phyloP scores from a whole-genome alignment of 1,140 invertebrate genomes.

The Camponotus pennsylvanicus region DNA sequence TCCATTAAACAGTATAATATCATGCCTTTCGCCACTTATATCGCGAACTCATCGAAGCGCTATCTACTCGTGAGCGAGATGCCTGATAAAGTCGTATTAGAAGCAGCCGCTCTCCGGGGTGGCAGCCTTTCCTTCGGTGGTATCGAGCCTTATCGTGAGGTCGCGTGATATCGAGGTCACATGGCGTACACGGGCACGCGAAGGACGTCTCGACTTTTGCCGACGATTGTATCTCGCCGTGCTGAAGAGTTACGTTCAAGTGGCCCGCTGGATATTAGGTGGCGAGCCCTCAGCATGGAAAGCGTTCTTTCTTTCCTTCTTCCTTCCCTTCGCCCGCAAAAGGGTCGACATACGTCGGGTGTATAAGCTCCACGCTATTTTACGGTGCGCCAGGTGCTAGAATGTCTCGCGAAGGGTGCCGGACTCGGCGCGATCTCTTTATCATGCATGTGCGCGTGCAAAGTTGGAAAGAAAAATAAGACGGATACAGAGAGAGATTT shows the following conservation, averaged over 20 bases:
- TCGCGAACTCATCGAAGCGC: constrained; percentile 27
- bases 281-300: constrained; percentile 33
- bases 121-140: background rate
- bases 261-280: constrained; percentile 62
- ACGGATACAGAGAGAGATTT: background rate
- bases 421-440: background rate
- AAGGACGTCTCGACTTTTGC: constrained; percentile 50
- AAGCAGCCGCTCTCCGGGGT: background rate
- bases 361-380: constrained; percentile 57
- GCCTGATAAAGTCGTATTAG: constrained; percentile 47
- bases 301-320: background rate
- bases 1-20: constrained; percentile 46
- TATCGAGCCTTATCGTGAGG: constrained; percentile 48
- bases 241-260: constrained; percentile 55
- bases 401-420: constrained; percentile 37
- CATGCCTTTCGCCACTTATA: constrained; percentile 24
- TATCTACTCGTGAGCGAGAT: constrained; percentile 14
- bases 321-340: background rate
- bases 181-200: constrained; percentile 18
- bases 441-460: background rate
- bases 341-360: constrained; percentile 11
- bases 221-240: constrained; percentile 47
- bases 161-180: constrained; percentile 52
- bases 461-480: background rate
- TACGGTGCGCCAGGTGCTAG: constrained; percentile 55